phyloP scores from a whole-genome alignment of 2,888 invertebrate species.

The Dugesia japonica region DNA sequence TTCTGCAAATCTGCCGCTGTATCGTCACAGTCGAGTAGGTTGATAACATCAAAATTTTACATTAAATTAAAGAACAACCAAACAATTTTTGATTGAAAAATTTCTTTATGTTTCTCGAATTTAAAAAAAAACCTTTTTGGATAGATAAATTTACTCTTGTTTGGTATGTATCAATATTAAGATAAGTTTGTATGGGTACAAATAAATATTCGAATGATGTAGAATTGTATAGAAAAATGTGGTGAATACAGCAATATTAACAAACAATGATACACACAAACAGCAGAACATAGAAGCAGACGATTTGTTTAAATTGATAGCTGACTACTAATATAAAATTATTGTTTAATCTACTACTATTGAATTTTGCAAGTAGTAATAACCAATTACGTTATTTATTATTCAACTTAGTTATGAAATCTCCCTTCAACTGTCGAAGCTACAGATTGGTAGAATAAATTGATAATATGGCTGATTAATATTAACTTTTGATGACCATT shows the following conservation, averaged over 20 bases:
- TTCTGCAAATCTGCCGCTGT: neutral
- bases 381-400: neutral
- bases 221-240: neutral
- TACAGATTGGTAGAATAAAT: neutral
- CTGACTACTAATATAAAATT: neutral
- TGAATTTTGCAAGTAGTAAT: neutral
- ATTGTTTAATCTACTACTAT: neutral
- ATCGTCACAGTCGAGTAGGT: neutral
- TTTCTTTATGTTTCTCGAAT: neutral
- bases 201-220: neutral
- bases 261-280: neutral
- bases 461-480: neutral
- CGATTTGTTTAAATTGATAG: neutral
- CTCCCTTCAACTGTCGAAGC: neutral
- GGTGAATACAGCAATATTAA: neutral
- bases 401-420: neutral
- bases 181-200: neutral
- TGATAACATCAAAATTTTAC: neutral
- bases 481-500: neutral
- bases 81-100: neutral
- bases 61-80: neutral
- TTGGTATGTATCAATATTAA: neutral
- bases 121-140: neutral
- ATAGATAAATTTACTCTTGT: neutral
- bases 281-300: neutral